These are phyloP conservation scores for Drosophila arawakana DNA, from an alignment of 1,140 invertebrate genomes.

Conservation along the genomic window DNA sequence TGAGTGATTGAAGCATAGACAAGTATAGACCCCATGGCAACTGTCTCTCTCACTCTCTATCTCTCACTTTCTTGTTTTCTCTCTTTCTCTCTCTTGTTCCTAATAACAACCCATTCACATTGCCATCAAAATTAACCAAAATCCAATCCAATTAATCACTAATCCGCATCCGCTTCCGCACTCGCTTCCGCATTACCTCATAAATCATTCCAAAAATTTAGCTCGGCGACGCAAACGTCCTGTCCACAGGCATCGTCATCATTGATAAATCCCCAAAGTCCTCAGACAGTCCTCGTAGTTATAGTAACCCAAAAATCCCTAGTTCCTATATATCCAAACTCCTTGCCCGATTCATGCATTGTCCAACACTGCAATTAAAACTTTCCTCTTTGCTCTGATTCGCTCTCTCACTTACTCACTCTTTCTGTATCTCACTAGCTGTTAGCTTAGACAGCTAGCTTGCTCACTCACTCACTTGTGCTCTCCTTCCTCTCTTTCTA, in stretches of 20 bases:
- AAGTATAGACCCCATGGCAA: constrained; percentile 72
- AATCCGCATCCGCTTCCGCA: constrained; percentile 9
- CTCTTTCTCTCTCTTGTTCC: constrained; percentile 54
- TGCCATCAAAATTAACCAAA: constrained; percentile 47
- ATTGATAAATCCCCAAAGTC: constrained; percentile 40
- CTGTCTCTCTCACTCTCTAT: constrained; percentile 73
- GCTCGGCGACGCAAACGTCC: constrained; percentile 66
- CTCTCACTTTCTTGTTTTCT: constrained; percentile 58
- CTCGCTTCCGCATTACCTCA: constrained; percentile 32
- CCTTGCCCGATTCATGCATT: constrained; percentile 22
- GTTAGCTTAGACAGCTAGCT: constrained; percentile 7
- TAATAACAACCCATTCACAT: constrained; percentile 32
- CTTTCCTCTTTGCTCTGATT: constrained; percentile 4
- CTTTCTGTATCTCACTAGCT: constrained; percentile 8
- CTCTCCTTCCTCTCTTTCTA: constrained; percentile 27
- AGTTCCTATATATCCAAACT: background rate
- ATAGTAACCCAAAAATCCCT: constrained; percentile 3
- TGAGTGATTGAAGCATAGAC: constrained; percentile 61
- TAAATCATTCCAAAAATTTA: constrained; percentile 39
- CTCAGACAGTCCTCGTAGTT: constrained; percentile 39
- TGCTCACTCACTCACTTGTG: constrained; percentile 8
- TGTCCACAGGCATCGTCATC: constrained; percentile 47
- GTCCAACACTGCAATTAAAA: constrained; percentile 44
- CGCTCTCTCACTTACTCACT: constrained; percentile 25
- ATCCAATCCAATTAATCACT: constrained; percentile 11